Conservation (phyloP, 2,888 invertebrate species). For the Eupeodes luniger region DNA sequence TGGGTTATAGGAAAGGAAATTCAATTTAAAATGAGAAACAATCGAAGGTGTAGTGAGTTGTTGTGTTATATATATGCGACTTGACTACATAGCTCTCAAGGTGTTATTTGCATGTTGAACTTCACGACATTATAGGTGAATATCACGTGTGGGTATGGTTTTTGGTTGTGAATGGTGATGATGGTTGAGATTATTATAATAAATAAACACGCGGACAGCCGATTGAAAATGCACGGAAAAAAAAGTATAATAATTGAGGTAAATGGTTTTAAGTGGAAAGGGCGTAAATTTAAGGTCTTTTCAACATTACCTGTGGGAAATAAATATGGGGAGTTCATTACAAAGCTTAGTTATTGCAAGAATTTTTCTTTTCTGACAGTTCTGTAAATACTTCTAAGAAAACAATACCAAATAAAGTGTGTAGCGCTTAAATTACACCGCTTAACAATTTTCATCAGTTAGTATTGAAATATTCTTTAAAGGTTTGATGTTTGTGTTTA, state of each 20-base stretch:
- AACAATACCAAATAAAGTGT: too few species aligned
- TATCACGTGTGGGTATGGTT: constrained; percentile 22
- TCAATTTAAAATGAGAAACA: constrained; percentile 31
- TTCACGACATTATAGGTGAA: constrained; percentile 53
- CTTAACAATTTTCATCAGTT: too few species aligned
- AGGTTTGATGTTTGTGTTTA: too few species aligned
- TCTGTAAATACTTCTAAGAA: too few species aligned
- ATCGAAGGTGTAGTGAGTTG: constrained; percentile 47
- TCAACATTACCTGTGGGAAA: neutral
- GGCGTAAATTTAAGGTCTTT: neutral
- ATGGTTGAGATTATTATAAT: too few species aligned
- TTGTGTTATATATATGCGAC: neutral
- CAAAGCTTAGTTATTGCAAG: too few species aligned
- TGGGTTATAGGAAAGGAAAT: constrained; percentile 43
- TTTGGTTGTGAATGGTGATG: neutral
- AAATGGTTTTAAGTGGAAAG: neutral
- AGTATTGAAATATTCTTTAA: too few species aligned
- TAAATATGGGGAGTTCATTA: neutral
- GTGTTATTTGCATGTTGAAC: constrained; percentile 64
- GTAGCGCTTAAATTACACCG: too few species aligned
- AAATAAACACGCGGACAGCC: neutral
- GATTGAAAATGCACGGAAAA: neutral
- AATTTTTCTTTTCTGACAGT: too few species aligned
- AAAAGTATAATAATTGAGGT: neutral
- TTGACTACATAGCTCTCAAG: constrained; percentile 10